Conservation (phyloP, 2,113 vertebrate species). For the Coryphaenoides rupestris region DNA sequence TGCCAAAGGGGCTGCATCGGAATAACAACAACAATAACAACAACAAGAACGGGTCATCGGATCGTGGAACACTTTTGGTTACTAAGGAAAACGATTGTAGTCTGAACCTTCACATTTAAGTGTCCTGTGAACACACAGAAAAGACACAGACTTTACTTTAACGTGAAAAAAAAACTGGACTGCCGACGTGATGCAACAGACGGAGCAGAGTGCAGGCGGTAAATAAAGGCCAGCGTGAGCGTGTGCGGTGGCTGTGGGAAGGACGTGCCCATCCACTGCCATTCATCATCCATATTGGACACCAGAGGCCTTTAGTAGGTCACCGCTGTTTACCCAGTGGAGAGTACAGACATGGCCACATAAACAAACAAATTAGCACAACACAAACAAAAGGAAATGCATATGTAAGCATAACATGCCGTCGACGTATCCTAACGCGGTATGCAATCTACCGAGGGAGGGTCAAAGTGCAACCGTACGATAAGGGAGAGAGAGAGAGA, state of each 20-base stretch:
- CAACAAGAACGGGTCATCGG: too few relatives aligned
- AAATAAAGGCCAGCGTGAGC: slow-evolving; percentile 65
- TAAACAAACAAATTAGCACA: slow-evolving; percentile 37
- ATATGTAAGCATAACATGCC: neutral
- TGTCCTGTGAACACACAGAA: neutral
- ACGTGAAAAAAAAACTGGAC: slow-evolving; percentile 28
- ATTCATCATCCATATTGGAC: slow-evolving; percentile 47
- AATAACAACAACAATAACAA: too few relatives aligned
- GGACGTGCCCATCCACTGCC: slow-evolving; percentile 37
- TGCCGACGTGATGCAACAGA: slow-evolving; percentile 27
- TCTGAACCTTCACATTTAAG: neutral
- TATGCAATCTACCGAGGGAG: neutral
- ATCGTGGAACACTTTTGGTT: too few relatives aligned
- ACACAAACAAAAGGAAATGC: slow-evolving; percentile 14
- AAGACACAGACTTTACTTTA: slow-evolving; percentile 4
- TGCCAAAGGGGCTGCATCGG: neutral
- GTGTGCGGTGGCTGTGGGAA: slow-evolving; percentile 37
- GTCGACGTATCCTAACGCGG: neutral
- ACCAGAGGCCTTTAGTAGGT: slow-evolving; percentile 38
- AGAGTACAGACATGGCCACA: slow-evolving; percentile 29
- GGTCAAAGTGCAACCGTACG: slow-evolving; percentile 27
- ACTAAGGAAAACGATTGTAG: too few relatives aligned
- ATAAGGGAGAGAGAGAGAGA: slow-evolving; percentile 18
- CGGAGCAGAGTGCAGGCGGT: slow-evolving; percentile 47
- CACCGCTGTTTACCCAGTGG: slow-evolving; percentile 27